Conservation (phyloP, 1,140 invertebrate genomes). For the Chironomus tepperi region DNA sequence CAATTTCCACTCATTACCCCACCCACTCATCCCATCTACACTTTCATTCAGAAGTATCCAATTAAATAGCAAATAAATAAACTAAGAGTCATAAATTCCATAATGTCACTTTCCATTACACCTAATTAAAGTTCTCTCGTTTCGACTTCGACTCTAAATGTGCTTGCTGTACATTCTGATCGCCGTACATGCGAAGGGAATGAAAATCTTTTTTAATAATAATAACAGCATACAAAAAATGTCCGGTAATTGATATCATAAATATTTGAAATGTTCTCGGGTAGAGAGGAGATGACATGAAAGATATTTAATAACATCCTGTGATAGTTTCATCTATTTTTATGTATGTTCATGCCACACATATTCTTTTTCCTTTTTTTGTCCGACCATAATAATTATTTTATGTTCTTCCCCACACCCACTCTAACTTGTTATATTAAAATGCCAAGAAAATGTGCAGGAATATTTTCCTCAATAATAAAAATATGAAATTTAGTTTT, state of each 20-base stretch:
- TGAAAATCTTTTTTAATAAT: neutral
- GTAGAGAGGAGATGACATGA: neutral
- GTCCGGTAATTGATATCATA: slow-evolving; percentile 23
- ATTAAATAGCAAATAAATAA: slow-evolving; percentile 22
- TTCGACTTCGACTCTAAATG: neutral
- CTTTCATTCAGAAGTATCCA: neutral
- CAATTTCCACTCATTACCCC: neutral
- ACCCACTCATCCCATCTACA: neutral
- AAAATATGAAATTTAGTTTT: neutral
- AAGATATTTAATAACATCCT: neutral
- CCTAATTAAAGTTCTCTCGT: slow-evolving; percentile 15
- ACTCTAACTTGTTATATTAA: neutral
- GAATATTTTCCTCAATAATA: neutral
- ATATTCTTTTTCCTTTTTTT: neutral
- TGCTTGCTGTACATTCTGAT: neutral
- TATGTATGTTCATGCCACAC: too few species aligned
- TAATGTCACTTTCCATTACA: slow-evolving; percentile 22
- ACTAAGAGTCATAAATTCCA: slow-evolving; percentile 19
- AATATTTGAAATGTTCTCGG: slow-evolving; percentile 15
- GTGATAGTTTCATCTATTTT: neutral
- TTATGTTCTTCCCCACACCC: neutral
- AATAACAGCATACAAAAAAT: slow-evolving; percentile 5
- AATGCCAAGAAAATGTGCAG: neutral
- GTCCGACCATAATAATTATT: neutral
- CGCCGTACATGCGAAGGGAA: neutral